These are phyloP conservation scores for Vulpes vulpes DNA, from an alignment of 2,113 vertebrate genomes.

Conservation along the genomic window DNA sequence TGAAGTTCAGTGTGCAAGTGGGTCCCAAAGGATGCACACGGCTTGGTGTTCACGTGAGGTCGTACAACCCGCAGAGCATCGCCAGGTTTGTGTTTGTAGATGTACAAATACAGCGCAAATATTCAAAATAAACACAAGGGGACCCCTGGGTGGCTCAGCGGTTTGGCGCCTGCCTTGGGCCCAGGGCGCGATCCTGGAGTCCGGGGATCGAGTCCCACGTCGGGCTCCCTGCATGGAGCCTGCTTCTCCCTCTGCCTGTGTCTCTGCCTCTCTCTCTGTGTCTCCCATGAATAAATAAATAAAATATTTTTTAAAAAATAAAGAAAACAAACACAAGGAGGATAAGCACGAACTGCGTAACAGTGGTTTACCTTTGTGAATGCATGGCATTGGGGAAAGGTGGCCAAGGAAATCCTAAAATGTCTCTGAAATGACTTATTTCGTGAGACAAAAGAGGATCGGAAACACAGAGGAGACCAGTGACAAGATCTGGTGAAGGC, in stretches of 20 bases:
- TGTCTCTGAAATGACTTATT: conserved; percentile 42
- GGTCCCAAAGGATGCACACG: neutral
- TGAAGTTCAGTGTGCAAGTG: neutral
- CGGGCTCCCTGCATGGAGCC: no score
- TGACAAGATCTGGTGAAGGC: neutral
- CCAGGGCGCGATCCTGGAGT: no score
- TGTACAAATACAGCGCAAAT: neutral
- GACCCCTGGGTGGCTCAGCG: no score
- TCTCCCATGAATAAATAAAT: no score
- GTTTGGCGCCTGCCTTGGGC: no score
- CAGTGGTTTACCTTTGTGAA: neutral
- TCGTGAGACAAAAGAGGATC: neutral
- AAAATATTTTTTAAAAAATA: no score
- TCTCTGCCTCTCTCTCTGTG: no score
- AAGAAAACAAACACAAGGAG: neutral
- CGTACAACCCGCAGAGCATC: neutral
- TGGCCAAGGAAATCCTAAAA: neutral
- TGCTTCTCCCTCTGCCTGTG: no score
- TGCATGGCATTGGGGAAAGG: neutral
- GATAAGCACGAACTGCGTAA: neutral
- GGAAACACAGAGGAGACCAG: conserved; percentile 19
- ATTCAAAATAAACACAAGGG: neutral
- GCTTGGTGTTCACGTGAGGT: neutral
- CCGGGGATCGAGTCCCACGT: no score
- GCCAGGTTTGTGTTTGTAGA: neutral